Evolutionary conservation across 2,888 invertebrate genomes (phyloP), one percentile per base, ranked within the genome.

Genomic region (Diarsia brunnea): DNA sequence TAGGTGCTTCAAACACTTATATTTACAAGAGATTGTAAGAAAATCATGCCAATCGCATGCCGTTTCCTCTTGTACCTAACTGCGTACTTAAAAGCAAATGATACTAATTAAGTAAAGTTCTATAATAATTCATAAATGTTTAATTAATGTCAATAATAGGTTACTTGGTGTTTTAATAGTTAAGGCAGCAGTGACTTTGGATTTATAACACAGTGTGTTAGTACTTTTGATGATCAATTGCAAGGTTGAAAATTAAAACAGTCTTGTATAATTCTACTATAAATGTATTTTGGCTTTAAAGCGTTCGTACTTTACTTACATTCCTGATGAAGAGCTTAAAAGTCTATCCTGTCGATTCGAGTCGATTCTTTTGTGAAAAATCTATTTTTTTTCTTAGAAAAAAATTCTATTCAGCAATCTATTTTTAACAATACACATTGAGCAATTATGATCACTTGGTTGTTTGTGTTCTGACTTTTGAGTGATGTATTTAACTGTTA

Each of bases 131-230:
- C 51, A 49, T 74, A 61, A 75, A 78, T 83, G 86, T 84, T 79
- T 71, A 75, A 75, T 83, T 69, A 73, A 75, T 83, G 75, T 84
- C 77, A 80, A 72, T 77, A 83, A 73, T 84, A 85, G 70, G 66
- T 77, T 66, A 79, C 67, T 85, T 70, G 86, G 70, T 85, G 86
- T 84, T 83, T 83, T 73, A 75, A 73, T 77, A 83, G 45, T 83
- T 85, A 79, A 64, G 75, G 38, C 69, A 72, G 49, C 49, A 60
- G 63, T 76, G 63, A 74, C 64, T 38, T 70, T 75, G 19, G 24
- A 68, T 71, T 68, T 69, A 21, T 51, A 60, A 74, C 60, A 60
- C 21, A 43, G 21, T 76, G 51, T 76, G 61, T 70, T 58, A 47
- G 58, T 70, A 27, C 45, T 38, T 69, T 69, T 16, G 3, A 5